Evolutionary conservation across 1,140 invertebrate genomes (phyloP), one percentile per base, ranked within the genome.

Genomic region (Meloidogyne chitwoodi): DNA sequence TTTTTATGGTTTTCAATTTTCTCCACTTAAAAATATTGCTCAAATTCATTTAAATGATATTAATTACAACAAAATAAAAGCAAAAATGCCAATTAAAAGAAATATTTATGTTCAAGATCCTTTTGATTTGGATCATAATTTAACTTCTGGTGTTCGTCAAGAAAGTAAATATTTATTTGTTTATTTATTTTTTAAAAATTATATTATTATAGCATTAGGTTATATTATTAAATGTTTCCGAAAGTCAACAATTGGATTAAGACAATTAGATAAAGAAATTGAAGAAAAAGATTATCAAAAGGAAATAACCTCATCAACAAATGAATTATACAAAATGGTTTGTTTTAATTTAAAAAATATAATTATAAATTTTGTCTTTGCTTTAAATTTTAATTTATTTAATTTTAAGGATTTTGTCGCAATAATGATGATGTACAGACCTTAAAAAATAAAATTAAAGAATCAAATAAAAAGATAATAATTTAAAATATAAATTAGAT

Each of bases 111-210:
- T 77, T 27, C 75, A 77, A 31, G 76, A 77, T 56, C 76, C 76
- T 16, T 77, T 77, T 62, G 73, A 77, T 38, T 77, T 77, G 24
- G 22, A 77, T 26, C 73, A 77, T 67, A 77, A 77, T 56, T 63
- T 77, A 38, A 77, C 41, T 19, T 22, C 76, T 6, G 73, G 76
- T 31, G 74, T 77, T 26, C 44, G 19, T 24, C 24, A 22, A 29
- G 34, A 75, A 38, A 77, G 76, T 75, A 29, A 44, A 56, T 34
- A 10, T 14, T 22, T 31, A n/a, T 31, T 16, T 29, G 3, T 48
- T 56, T 5, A 38, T 8, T 38, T 6, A 38, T 38, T 8, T 38
- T 38, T 38, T 8, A 38, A 6, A n/a, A 56, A n/a, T n/a, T n/a
- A 5, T 5, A n/a, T 56, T 8, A n/a, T 48, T 48, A 2, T 16